Evolutionary conservation across 2,888 invertebrate genomes (phyloP), one percentile per base, ranked within the genome.

Genomic region (Abrostola tripartita): DNA sequence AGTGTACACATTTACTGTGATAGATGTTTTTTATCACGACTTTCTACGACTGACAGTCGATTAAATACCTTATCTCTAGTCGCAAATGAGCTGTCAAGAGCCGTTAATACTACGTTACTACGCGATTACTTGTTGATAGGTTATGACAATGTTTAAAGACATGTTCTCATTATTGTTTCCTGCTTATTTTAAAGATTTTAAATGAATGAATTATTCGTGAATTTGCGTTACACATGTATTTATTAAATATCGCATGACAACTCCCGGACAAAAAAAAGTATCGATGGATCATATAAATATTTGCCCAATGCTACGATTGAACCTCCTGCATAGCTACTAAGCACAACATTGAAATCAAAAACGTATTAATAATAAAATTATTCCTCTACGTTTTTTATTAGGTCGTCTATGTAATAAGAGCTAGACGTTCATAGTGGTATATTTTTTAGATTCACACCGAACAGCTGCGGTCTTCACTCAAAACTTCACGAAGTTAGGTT

Each of bases 1-100:
- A 55, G 42, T 12, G 8, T 8, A 14, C 12, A 14, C 11, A n/a
- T 60, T 62, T 12, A 44, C 37, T 38, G n/a, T 52, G 74, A 68
- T 70, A 68, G 51, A 24, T 38, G 37, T 42, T 41, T 68, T 44
- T 38, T 58, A 44, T 41, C 6, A 52, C 52, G 38, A 41, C 53
- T 57, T 40, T 68, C 9, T 9, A 35, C 14, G 5, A 54, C 11
- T 69, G 74, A 71, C 71, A 69, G 49, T 37, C 49, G 49, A 71
- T 71, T 74, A 61, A 74, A 69, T 71, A 59, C 63, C 35, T 69
- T 53, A 74, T 50, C 63, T 55, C 0, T 9, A n/a, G 0, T 40
- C 44, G 50, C 44, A 62, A 69, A 71, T 71, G 54, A 71, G 52
- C 52, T 61, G 40, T 55, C 58, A 38, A 62, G 49, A 52, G 24